These are phyloP conservation scores for Hylia prasina DNA, from an alignment of 2,113 vertebrate species.

Conservation along the genomic window DNA sequence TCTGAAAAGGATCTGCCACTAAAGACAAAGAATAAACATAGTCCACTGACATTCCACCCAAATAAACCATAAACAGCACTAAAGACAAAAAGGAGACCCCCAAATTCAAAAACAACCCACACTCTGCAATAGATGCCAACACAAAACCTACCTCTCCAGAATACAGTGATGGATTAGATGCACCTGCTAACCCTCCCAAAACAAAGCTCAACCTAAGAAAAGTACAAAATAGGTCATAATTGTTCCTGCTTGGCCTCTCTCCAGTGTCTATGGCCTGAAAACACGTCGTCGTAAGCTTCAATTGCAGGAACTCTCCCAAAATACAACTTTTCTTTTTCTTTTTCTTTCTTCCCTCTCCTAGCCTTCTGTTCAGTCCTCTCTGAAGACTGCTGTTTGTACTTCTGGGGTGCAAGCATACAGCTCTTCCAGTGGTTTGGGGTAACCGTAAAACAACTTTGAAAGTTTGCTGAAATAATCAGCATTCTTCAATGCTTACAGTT, in stretches of 20 bases:
- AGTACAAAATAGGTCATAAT: neutral
- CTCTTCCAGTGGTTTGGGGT: neutral
- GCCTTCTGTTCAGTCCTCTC: neutral
- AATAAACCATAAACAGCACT: neutral
- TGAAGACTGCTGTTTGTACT: neutral
- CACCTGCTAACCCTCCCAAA: neutral
- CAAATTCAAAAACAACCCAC: neutral
- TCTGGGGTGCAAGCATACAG: neutral
- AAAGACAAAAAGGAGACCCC: neutral
- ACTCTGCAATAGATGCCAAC: neutral
- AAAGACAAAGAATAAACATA: neutral
- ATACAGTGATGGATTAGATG: neutral
- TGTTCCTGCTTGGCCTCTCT: neutral
- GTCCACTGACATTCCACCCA: neutral
- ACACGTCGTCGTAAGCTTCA: accelerated
- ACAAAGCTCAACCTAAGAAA: neutral
- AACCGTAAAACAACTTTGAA: neutral
- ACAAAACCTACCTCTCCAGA: neutral
- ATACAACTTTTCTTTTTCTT: neutral
- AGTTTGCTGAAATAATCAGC: neutral
- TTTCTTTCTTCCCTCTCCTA: neutral
- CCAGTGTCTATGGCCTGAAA: neutral
- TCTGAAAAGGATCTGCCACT: neutral
- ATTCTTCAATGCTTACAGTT: neutral
- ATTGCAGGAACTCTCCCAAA: neutral